phyloP scores from a whole-genome alignment of 2,888 invertebrate species.

The Drosophila rellima region DNA sequence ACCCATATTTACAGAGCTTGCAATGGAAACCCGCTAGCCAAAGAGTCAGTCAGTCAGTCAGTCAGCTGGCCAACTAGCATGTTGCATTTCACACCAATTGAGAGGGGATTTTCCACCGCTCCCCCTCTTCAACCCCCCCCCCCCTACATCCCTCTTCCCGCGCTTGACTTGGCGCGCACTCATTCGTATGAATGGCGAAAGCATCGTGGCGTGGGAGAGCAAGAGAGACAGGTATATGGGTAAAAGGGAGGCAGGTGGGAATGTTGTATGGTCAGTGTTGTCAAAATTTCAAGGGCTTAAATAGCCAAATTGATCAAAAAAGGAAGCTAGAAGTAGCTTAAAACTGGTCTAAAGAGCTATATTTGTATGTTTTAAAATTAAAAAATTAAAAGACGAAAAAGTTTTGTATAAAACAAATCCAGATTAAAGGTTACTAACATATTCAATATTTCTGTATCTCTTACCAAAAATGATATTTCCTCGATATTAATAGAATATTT shows the following conservation, averaged over 20 bases:
- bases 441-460: no score
- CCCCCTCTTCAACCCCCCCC: background rate
- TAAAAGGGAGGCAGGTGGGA: slow-evolving; percentile 22
- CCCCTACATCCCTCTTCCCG: slow-evolving; percentile 1
- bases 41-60: slow-evolving; percentile 17
- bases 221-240: slow-evolving; percentile 8
- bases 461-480: no score
- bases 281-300: no score
- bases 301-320: no score
- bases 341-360: no score
- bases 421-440: no score
- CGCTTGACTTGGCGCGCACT: slow-evolving; percentile 73
- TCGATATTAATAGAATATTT: no score
- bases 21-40: slow-evolving; percentile 52
- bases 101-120: slow-evolving; percentile 48
- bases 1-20: slow-evolving; percentile 70
- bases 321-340: no score
- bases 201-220: slow-evolving; percentile 28
- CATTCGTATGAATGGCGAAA: slow-evolving; percentile 79
- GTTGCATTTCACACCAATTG: slow-evolving; percentile 81
- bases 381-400: no score
- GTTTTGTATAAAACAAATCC: no score
- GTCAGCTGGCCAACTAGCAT: slow-evolving; percentile 57
- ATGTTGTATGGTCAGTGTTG: slow-evolving; percentile 28
- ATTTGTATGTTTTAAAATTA: no score